Evolutionary conservation across 2,797 vertebrate species (phyloP), one percentile per base, ranked within the genome.

Genomic region (Oreochromis mossambicus): DNA sequence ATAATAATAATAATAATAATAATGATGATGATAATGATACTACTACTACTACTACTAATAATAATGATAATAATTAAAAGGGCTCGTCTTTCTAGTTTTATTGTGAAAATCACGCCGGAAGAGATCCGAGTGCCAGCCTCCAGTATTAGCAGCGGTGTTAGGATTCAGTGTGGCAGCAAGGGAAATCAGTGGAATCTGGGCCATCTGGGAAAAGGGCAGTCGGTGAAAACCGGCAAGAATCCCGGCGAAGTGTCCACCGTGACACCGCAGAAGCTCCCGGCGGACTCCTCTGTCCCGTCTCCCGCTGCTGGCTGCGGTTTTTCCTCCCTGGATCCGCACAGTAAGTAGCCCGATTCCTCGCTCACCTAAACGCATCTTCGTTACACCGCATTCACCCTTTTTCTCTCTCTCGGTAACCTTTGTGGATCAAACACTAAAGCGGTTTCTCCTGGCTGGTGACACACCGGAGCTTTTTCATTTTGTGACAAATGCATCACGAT

Each of bases 111-210:
- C 36, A 1, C 1, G 0, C 0, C 88, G 81, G 90, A 91, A 85
- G 79, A 61, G 2, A 1, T 3, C 2, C 1, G 0, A 1, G 4
- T 5, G 6, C 52, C 83, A 46, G 83, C 80, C 76, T 19, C n/a
- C 29, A 29, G 41, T 43, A 6, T 41, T 36, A 81, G 79, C 76
- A 80, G 79, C 76, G 75, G 80, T 36, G 76, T 43, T 83, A 84
- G 89, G 89, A 88, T 83, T 77, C 91, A 92, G 90, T 90, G 91
- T 84, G 83, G 91, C 88, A 88, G 86, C 75, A 83, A 81, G 61
- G 86, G 90, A 81, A 89, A 87, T 75, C 87, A 5, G 81, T 83
- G 75, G 77, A 78, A 92, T 89, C 90, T 83, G 91, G 93, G 88
- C 90, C 83, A 87, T 88, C 86, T 80, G 90, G 87, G 90, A 82